Percentiles rank a stretch among this genome's conserved stretches.
Evolutionary conservation across 1,140 invertebrate species (phyloP).

Genomic region (Phthorimaea operculella): DNA sequence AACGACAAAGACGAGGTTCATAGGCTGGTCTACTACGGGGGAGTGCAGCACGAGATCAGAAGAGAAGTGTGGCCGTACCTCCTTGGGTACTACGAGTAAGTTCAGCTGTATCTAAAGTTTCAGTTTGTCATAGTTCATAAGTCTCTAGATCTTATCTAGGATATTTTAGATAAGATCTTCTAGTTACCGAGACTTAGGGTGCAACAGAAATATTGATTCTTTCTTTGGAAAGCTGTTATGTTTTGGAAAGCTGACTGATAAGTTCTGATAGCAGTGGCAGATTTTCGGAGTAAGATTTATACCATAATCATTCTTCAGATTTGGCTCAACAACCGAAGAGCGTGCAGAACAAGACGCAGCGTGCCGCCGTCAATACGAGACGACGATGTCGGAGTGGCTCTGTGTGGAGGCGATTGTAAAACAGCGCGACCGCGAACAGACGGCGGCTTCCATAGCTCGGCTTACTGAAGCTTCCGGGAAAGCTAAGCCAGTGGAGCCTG

Average conservation of each 20-base stretch:
- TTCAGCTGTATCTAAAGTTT: background rate
- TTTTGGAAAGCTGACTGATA: too few relatives aligned
- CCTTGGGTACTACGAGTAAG: slow-evolving; percentile 81
- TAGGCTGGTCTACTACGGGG: slow-evolving; percentile 87
- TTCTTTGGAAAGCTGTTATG: too few relatives aligned
- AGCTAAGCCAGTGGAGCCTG: slow-evolving; percentile 24
- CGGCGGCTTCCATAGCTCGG: slow-evolving; percentile 73
- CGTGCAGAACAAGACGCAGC: slow-evolving; percentile 74
- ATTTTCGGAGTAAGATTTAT: too few relatives aligned
- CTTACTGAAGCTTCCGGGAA: slow-evolving; percentile 67
- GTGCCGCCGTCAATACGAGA: slow-evolving; percentile 82
- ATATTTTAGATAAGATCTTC: too few relatives aligned
- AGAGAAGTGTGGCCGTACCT: slow-evolving; percentile 93
- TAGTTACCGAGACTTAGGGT: too few relatives aligned
- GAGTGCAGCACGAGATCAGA: slow-evolving; percentile 81
- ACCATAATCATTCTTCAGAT: slow-evolving; percentile 47
- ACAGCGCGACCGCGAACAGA: slow-evolving; percentile 82
- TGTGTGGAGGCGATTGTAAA: slow-evolving; percentile 92
- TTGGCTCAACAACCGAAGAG: slow-evolving; percentile 79
- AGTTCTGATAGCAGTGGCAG: too few relatives aligned
- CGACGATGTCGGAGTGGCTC: slow-evolving; percentile 93
- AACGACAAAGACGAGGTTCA: slow-evolving; percentile 79
- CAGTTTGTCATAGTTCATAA: too few relatives aligned
- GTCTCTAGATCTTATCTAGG: too few relatives aligned
- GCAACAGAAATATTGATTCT: too few relatives aligned